A percentile compares a stretch with the other conserved stretches of the same genome.
These are phyloP conservation scores for Lutraria lutraria DNA, from an alignment of 2,888 invertebrate species.

Conservation along the genomic window DNA sequence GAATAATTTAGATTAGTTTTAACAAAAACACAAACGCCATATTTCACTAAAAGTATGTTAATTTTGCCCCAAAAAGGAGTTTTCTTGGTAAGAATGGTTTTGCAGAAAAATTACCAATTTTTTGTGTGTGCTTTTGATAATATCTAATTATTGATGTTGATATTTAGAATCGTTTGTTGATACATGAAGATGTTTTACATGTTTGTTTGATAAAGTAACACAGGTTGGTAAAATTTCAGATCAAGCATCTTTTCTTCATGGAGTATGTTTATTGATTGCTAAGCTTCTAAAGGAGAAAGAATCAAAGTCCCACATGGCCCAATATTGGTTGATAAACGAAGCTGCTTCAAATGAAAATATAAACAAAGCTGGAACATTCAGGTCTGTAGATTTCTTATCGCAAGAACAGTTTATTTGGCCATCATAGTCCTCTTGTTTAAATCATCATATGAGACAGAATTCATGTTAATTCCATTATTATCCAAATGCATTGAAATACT, in stretches of 20 bases:
- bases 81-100: no score
- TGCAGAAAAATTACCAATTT: no score
- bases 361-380: conserved; percentile 82
- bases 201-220: background rate
- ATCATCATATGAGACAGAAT: no score
- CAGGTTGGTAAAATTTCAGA: background rate
- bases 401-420: background rate
- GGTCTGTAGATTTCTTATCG: conserved; percentile 47
- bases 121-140: no score
- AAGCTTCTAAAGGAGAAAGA: conserved; percentile 71
- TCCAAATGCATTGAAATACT: no score
- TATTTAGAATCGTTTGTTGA: background rate
- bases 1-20: background rate
- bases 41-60: no score
- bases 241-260: conserved; percentile 43
- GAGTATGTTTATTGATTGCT: conserved; percentile 73
- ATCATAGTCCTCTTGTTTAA: no score
- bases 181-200: background rate
- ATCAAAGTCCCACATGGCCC: conserved; percentile 43
- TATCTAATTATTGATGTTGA: background rate
- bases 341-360: conserved; percentile 78
- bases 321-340: conserved; percentile 78
- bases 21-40: no score
- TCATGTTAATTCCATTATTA: no score
- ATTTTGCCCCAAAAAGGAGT: no score